A percentile compares a stretch with the other conserved stretches of the same genome.
These are phyloP conservation scores for Pseudocheirus occidentalis DNA, from an alignment of 2,797 vertebrate species.

Conservation along the genomic window DNA sequence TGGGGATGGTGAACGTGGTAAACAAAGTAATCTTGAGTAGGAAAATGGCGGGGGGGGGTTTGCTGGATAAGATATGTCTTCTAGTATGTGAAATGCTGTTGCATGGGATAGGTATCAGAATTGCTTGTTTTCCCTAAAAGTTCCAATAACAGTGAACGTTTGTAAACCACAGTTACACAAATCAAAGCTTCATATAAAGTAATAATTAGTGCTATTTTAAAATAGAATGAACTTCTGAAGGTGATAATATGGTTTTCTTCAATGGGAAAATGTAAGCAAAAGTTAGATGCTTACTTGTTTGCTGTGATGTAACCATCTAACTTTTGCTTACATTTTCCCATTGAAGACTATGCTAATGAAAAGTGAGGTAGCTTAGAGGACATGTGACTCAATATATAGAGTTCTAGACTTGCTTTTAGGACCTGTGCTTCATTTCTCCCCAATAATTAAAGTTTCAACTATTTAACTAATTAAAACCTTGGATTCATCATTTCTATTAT, in stretches of 20 bases:
- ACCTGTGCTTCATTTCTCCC: not conserved
- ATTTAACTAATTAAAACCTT: not conserved
- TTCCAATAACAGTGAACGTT: not conserved
- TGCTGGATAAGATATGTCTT: not conserved
- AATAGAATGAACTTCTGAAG: not conserved
- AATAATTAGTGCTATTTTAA: not conserved
- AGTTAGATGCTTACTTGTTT: not conserved
- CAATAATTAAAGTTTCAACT: not conserved
- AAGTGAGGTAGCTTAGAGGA: not conserved
- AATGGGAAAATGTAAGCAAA: not conserved
- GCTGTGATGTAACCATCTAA: too few species aligned
- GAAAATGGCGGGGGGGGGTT: not conserved
- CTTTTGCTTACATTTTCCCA: too few species aligned
- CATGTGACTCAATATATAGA: not conserved
- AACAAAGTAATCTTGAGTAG: not conserved
- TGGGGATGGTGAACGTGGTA: not conserved
- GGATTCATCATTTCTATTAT: not conserved
- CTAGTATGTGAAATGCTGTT: not conserved
- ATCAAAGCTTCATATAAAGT: not conserved
- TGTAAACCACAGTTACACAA: not conserved
- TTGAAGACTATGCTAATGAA: not conserved
- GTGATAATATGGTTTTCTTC: not conserved
- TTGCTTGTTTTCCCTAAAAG: not conserved
- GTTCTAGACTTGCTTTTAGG: not conserved
- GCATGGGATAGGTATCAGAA: not conserved